Percentiles rank a stretch among this genome's conserved stretches.
phyloP scores from a whole-genome alignment of 1,140 invertebrate species.

The Radopholus similis region DNA sequence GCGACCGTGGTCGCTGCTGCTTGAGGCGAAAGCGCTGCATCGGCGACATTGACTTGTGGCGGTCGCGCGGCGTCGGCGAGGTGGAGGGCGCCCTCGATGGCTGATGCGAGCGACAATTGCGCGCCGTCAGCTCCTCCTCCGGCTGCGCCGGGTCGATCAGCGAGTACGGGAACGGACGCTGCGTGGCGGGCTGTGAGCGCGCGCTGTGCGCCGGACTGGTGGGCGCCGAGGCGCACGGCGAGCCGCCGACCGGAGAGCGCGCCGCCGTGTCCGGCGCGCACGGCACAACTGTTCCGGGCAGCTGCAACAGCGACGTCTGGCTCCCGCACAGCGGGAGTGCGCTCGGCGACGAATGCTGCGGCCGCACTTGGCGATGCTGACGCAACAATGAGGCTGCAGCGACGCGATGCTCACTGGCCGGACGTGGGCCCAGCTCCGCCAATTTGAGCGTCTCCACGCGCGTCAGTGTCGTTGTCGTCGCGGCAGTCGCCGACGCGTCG shows the following conservation, averaged over 20 bases:
- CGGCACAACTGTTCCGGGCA: not conserved
- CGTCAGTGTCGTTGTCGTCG: not conserved
- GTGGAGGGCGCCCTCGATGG: not conserved
- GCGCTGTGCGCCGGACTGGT: not conserved
- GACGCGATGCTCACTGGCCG: not conserved
- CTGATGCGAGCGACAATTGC: not conserved
- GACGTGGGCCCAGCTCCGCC: not conserved
- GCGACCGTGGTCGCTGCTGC: constrained; percentile 6
- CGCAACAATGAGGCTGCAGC: not conserved
- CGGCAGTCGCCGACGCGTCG: not conserved
- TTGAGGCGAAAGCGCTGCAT: constrained; percentile 15
- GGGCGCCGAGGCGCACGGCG: not conserved
- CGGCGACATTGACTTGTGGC: constrained; percentile 11
- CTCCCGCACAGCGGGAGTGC: not conserved
- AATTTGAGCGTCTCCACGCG: not conserved
- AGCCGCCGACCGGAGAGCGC: not conserved
- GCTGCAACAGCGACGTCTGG: not conserved
- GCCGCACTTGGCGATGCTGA: not conserved
- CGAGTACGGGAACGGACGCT: not conserved
- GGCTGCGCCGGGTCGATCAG: not conserved
- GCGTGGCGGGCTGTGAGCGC: not conserved
- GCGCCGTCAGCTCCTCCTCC: not conserved
- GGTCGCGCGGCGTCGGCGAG: constrained; percentile 7
- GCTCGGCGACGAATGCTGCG: not conserved
- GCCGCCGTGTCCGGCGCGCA: not conserved